Percentiles rank a stretch among this genome's conserved stretches.
Evolutionary conservation across 2,888 invertebrate genomes (phyloP).

Genomic region (Sipunculus nudus): DNA sequence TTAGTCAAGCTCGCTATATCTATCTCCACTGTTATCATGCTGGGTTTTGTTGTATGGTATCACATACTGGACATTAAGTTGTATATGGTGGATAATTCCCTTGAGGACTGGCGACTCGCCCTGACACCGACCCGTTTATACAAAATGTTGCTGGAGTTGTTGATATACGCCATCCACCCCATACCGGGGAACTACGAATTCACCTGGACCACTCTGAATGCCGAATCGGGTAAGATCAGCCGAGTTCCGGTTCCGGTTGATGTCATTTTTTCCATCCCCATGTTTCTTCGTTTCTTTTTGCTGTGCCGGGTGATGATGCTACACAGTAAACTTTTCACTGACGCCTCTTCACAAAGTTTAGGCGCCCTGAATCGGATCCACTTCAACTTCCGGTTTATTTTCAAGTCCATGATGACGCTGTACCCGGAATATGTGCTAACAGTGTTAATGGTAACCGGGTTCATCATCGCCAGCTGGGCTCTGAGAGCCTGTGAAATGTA

Average conservation of each 20-base stretch:
- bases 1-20: conserved; percentile 57
- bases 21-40: conserved; percentile 55
- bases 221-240: conserved; percentile 28
- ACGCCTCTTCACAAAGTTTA: conserved; percentile 65
- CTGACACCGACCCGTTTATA: conserved; percentile 49
- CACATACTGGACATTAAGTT: conserved; percentile 59
- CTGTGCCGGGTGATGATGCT: conserved; percentile 62
- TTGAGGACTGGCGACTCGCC: conserved; percentile 63
- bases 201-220: conserved; percentile 47
- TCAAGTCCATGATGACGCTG: conserved; percentile 65
- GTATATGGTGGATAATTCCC: conserved; percentile 62
- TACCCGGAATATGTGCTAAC: conserved; percentile 63
- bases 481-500: conserved; percentile 63
- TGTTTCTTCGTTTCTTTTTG: conserved; percentile 61
- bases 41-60: conserved; percentile 59
- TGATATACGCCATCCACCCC: conserved; percentile 61
- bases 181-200: conserved; percentile 56
- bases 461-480: conserved; percentile 61
- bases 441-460: conserved; percentile 53
- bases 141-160: conserved; percentile 79
- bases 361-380: conserved; percentile 90
- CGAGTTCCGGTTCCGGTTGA: conserved; percentile 52
- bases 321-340: conserved; percentile 62
- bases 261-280: conserved; percentile 60
- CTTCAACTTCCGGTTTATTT: conserved; percentile 80